These are phyloP conservation scores for Cerastis rubricosa DNA, from an alignment of 2,888 invertebrate genomes.

Conservation along the genomic window DNA sequence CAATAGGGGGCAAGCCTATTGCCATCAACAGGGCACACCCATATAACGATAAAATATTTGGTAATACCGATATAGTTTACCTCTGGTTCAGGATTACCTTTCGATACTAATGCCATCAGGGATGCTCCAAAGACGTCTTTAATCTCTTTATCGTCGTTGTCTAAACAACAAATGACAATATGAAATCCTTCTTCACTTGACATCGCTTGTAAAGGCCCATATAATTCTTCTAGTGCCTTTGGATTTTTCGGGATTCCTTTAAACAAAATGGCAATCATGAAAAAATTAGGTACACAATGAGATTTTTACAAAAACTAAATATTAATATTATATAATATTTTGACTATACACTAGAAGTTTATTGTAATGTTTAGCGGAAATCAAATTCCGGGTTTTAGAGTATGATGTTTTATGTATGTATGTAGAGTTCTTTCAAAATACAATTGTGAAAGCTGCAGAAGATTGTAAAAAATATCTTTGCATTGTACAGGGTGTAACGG, in stretches of 20 bases:
- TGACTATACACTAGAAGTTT: neutral
- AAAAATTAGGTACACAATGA: neutral
- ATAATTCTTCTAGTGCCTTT: conserved; percentile 68
- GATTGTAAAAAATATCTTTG: no score
- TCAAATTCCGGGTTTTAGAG: neutral
- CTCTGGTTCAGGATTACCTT: conserved; percentile 39
- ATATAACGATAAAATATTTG: neutral
- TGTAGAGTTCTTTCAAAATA: neutral
- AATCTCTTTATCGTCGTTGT: conserved; percentile 64
- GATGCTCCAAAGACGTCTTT: conserved; percentile 70
- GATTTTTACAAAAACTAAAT: neutral
- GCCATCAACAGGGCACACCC: no score
- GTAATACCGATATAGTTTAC: conserved; percentile 15
- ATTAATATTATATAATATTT: neutral
- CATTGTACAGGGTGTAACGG: no score
- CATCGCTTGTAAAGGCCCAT: neutral
- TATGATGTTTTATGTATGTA: neutral
- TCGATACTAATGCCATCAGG: conserved; percentile 54
- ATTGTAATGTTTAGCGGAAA: neutral
- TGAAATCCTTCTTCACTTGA: conserved; percentile 45
- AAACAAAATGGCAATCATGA: neutral
- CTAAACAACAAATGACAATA: conserved; percentile 71
- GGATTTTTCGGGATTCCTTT: conserved; percentile 68
- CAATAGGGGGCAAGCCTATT: no score
- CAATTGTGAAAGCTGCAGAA: no score